phyloP scores from a whole-genome alignment of 1,140 invertebrate genomes.

The Metopolophium dirhodum region DNA sequence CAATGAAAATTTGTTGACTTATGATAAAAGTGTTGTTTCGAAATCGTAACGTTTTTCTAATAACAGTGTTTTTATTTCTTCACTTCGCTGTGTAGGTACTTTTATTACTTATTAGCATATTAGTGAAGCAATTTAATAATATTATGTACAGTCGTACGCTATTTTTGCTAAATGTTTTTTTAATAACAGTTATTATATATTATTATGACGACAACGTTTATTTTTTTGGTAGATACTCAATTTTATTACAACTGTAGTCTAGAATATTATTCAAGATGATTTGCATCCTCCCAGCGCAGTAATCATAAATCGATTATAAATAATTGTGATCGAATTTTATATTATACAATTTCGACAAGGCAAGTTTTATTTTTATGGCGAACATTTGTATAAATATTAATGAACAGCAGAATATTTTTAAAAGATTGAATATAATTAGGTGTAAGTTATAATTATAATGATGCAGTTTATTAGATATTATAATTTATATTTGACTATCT shows the following conservation, averaged over 20 bases:
- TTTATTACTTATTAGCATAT: background rate
- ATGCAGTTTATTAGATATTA: background rate
- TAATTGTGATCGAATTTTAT: background rate
- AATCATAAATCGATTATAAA: constrained; percentile 25
- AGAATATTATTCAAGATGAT: background rate
- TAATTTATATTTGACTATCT: background rate
- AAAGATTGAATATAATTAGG: background rate
- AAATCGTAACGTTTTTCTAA: background rate
- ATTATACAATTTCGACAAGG: background rate
- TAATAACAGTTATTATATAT: background rate
- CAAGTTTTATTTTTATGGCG: background rate
- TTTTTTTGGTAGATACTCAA: background rate
- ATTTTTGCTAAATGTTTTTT: background rate
- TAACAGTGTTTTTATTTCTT: background rate
- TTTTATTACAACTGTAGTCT: background rate
- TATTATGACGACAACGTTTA: background rate
- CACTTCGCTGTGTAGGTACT: background rate
- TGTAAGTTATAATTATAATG: too few species aligned
- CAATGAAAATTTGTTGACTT: background rate
- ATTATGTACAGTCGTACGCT: background rate
- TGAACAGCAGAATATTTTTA: background rate
- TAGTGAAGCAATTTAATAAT: background rate
- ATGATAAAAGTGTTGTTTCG: background rate
- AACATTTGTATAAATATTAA: background rate
- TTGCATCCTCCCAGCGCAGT: background rate